These are phyloP conservation scores for Cataglyphis livida DNA, from an alignment of 2,888 invertebrate genomes.

Conservation along the genomic window DNA sequence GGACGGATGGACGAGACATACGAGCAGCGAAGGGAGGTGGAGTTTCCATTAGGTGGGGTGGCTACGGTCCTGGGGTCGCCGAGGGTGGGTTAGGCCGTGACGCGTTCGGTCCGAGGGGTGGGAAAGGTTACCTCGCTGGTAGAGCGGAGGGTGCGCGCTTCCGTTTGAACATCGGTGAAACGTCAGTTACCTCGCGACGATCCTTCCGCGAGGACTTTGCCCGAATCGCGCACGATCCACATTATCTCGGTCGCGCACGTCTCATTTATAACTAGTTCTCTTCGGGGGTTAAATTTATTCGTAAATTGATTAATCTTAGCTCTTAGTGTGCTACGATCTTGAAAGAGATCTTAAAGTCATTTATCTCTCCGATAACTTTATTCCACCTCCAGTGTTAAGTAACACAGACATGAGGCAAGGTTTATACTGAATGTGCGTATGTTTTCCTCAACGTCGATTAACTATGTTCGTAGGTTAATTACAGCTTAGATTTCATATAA, in stretches of 20 bases:
- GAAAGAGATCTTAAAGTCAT: background rate
- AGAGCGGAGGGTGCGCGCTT: slow-evolving; percentile 78
- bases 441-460: background rate
- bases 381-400: slow-evolving; percentile 15
- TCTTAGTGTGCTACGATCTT: background rate
- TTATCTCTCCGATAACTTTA: background rate
- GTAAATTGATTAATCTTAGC: background rate
- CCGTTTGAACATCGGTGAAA: slow-evolving; percentile 76
- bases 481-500: background rate
- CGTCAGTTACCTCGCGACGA: slow-evolving; percentile 84
- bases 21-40: slow-evolving; percentile 60
- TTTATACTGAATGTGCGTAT: slow-evolving; percentile 3
- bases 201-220: slow-evolving; percentile 80
- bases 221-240: slow-evolving; percentile 48
- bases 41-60: slow-evolving; percentile 63
- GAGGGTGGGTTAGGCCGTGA: slow-evolving; percentile 71
- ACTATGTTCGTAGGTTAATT: background rate
- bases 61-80: slow-evolving; percentile 60
- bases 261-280: background rate
- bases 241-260: slow-evolving; percentile 19
- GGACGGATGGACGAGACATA: slow-evolving; percentile 52
- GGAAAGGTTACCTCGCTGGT: slow-evolving; percentile 49
- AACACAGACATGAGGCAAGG: background rate
- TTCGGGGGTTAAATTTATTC: background rate
- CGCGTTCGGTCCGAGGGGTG: slow-evolving; percentile 47